Base-by-base conservation (phyloP, 2,797 vertebrate species). In the Alcedo atthis region DNA sequence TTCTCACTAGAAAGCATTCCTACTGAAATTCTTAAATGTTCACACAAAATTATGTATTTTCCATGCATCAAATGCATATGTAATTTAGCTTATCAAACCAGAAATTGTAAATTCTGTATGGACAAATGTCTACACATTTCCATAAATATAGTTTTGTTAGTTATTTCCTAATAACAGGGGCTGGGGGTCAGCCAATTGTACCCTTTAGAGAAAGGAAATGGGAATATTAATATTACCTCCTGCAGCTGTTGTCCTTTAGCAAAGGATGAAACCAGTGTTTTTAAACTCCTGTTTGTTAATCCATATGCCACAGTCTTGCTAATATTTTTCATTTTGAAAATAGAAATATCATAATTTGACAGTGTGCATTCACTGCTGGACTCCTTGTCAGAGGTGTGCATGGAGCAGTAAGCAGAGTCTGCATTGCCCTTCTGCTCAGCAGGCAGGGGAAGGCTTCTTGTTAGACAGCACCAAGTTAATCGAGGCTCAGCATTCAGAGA, bases 381-480 rank as follows among this genome's bases (percentile, higher is more conserved):
- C 5, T 87, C 73, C 20, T 79, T 43, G 10, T 76, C 63, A 5
- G 88, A 62, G 43, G 11, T 7, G 53, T 79, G 81, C 87, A 85
- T 9, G 9, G 96, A 88, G 28, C 88, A 91, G 11, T 94, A 96
- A 48, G 91, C 94, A 2, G 97, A 94, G 21, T 87, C 88, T 16
- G 93, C 51, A 25, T 5, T 94, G 35, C 87, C 96, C 46, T 95
- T 91, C 90, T 97, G 98, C 92, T 97, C 97, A 4, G 8, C 10
- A 2, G 97, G 94, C 90, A 98, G 81, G 10, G 98, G 97, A 26
- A 97, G 87, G 83, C 97, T 98, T 69, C 89, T 96, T 40, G 94
- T 94, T 81, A 98, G 13, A 40, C 97, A 98, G 22, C 97, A 98
- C 98, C 98, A 98, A 0, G 97, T 98, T 43, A 98, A 92, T 32